phyloP scores from a whole-genome alignment of 2,888 invertebrate species.

The Trachelus iudaicus region DNA sequence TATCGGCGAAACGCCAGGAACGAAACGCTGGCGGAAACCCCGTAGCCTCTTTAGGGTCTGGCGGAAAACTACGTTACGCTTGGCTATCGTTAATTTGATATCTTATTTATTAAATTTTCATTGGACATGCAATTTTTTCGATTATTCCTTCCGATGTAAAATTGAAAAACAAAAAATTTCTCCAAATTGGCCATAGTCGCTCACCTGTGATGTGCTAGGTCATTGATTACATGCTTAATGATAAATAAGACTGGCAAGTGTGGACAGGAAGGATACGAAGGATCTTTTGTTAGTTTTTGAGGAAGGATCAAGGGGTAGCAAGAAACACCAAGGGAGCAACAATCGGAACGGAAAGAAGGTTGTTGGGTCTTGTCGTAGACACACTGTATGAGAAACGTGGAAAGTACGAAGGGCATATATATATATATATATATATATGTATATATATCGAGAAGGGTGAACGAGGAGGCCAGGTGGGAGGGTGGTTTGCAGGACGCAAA shows the following conservation, averaged over 20 bases:
- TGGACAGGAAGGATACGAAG: neutral
- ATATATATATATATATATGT: too few species aligned
- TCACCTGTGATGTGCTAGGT: neutral
- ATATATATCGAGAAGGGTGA: neutral
- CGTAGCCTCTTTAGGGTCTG: neutral
- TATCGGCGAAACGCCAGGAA: neutral
- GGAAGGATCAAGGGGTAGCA: neutral
- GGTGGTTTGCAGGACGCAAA: conserved; percentile 48
- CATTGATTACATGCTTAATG: neutral
- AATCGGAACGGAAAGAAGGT: conserved; percentile 46
- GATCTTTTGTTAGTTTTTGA: neutral
- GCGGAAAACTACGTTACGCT: neutral
- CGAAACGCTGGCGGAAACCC: neutral
- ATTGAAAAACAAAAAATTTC: too few species aligned
- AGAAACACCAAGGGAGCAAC: conserved; percentile 43
- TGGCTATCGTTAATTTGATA: neutral
- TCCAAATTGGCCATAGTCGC: neutral
- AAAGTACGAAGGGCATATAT: neutral
- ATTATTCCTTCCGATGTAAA: too few species aligned
- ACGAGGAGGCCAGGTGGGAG: conserved; percentile 28
- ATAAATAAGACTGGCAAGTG: neutral
- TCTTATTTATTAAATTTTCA: neutral
- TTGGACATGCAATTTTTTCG: neutral
- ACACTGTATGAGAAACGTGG: neutral
- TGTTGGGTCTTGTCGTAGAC: conserved; percentile 1